phyloP scores from a whole-genome alignment of 2,797 vertebrate genomes.

The Spatula versicolor region DNA sequence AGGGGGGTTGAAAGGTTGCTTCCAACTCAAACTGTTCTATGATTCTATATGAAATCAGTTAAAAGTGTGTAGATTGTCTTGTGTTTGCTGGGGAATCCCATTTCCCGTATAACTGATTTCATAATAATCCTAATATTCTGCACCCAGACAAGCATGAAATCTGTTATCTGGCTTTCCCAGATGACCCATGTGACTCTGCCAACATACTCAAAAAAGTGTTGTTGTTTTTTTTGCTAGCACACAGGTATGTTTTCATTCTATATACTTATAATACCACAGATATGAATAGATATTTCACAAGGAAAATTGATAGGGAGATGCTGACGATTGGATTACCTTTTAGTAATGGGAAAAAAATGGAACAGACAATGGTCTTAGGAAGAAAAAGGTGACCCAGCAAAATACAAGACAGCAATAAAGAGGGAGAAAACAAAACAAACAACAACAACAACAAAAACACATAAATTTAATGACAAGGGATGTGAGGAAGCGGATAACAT shows the following conservation, averaged over 20 bases:
- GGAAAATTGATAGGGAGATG: neutral
- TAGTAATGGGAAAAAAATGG: neutral
- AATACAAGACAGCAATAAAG: neutral
- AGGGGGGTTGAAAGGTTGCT: no score
- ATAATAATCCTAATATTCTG: neutral
- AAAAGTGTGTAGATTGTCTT: neutral
- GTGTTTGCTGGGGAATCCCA: neutral
- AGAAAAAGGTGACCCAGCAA: neutral
- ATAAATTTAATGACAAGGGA: neutral
- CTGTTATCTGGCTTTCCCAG: neutral
- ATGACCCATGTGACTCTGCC: accelerated
- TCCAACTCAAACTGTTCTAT: no score
- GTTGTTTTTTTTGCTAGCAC: neutral
- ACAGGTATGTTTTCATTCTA: neutral
- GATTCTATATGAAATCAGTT: neutral
- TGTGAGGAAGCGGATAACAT: neutral
- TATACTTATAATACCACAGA: neutral
- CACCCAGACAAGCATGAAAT: neutral
- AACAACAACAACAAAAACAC: no score
- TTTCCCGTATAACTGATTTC: neutral
- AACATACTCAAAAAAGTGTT: neutral
- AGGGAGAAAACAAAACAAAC: neutral
- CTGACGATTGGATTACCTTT: neutral
- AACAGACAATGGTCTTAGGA: neutral
- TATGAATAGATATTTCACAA: neutral